A percentile compares a stretch with the other conserved stretches of the same genome.
Evolutionary conservation across 2,888 invertebrate species (phyloP).

Genomic region (Chymomyza caudatula): DNA sequence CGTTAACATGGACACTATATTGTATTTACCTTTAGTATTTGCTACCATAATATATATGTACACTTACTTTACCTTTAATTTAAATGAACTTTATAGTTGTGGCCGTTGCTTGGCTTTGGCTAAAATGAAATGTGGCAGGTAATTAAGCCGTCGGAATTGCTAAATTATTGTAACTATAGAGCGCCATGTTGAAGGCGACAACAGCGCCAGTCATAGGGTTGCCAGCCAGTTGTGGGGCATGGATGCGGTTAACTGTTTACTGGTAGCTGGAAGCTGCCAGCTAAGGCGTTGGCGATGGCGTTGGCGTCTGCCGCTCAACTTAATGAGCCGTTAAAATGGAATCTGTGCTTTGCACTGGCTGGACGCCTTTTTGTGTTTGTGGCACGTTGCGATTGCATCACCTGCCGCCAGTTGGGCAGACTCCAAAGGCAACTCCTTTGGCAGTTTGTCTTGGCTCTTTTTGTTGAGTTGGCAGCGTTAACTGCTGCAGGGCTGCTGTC

Average conservation of each 20-base stretch:
- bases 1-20: too few species aligned
- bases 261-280: background rate
- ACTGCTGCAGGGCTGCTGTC: conserved; percentile 22
- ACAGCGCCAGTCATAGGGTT: background rate
- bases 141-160: conserved; percentile 77
- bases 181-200: background rate
- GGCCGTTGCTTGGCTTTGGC: conserved; percentile 15
- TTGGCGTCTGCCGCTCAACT: conserved; percentile 55
- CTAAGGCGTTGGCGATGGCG: background rate
- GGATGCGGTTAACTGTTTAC: background rate
- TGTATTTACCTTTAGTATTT: too few species aligned
- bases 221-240: background rate
- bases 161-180: conserved; percentile 73
- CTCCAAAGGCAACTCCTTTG: conserved; percentile 5
- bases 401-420: conserved; percentile 13
- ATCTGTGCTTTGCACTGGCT: conserved; percentile 41
- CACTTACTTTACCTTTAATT: background rate
- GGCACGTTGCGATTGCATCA: conserved; percentile 13
- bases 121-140: conserved; percentile 77
- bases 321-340: conserved; percentile 77
- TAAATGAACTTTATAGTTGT: conserved; percentile 8
- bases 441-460: conserved; percentile 29
- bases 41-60: too few species aligned
- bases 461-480: conserved; percentile 23
- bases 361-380: conserved; percentile 6